A percentile compares a stretch with the other conserved stretches of the same genome.
These are phyloP conservation scores for Anguilla rostrata DNA, from an alignment of 2,113 vertebrate species.

Conservation along the genomic window DNA sequence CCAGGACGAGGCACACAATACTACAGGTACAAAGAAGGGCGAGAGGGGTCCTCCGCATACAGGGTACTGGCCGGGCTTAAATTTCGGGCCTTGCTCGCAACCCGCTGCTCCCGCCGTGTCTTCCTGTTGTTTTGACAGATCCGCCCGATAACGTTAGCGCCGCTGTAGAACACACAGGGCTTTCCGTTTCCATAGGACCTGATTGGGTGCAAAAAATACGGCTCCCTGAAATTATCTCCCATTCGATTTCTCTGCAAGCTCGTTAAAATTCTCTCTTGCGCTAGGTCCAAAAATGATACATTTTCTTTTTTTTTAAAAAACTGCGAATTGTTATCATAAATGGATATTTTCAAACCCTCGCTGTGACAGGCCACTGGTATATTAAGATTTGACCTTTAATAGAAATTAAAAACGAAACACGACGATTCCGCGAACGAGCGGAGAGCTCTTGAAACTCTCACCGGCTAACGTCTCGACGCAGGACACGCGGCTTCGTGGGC, in stretches of 20 bases:
- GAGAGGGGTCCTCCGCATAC: not conserved
- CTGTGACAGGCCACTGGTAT: slow-evolving; percentile 6
- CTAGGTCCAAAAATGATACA: not conserved
- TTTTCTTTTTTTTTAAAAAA: not conserved
- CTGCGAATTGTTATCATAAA: slow-evolving; percentile 13
- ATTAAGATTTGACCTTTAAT: not conserved
- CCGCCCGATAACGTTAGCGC: slow-evolving; percentile 5
- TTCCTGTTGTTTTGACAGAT: not conserved
- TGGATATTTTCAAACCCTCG: not conserved
- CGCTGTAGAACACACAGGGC: not conserved
- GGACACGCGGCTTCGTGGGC: not conserved
- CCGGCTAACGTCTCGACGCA: not conserved
- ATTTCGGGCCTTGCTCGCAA: not conserved
- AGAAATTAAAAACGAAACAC: not conserved
- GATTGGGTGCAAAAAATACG: not conserved
- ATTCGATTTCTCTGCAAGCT: not conserved
- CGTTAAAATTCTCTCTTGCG: not conserved
- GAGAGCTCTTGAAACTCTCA: not conserved
- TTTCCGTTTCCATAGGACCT: not conserved
- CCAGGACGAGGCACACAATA: not conserved
- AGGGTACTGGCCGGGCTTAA: not conserved
- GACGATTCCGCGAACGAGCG: not conserved
- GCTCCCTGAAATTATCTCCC: not conserved
- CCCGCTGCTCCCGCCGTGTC: not conserved
- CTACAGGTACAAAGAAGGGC: not conserved